These are phyloP conservation scores for Beris morrisii DNA, from an alignment of 2,888 invertebrate genomes.

Conservation along the genomic window DNA sequence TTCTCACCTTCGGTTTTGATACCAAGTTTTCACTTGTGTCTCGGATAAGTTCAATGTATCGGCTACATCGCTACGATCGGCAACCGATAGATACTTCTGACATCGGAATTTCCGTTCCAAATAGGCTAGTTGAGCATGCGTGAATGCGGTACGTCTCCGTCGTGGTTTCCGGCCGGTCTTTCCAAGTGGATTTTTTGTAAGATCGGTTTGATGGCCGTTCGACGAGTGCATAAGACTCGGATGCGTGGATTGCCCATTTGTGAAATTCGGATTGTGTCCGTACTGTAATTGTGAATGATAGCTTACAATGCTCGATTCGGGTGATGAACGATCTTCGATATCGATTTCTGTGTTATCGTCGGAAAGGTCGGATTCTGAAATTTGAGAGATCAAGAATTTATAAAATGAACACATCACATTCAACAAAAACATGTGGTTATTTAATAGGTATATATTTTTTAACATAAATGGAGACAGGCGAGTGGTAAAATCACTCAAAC, in stretches of 20 bases:
- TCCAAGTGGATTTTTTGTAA: conserved; percentile 49
- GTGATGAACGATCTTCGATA: conserved; percentile 55
- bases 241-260: conserved; percentile 42
- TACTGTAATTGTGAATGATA: conserved; percentile 37
- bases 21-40: conserved; percentile 97
- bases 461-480: too few relatives aligned
- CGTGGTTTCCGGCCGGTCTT: conserved; percentile 75
- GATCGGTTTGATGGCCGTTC: conserved; percentile 31
- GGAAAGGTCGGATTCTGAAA: conserved; percentile 50
- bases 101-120: conserved; percentile 89
- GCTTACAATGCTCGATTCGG: conserved; percentile 50
- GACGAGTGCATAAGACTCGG: conserved; percentile 23
- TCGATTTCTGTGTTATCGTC: conserved; percentile 57
- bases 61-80: conserved; percentile 90
- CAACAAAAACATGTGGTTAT: neutral
- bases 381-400: neutral
- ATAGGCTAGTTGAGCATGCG: conserved; percentile 90
- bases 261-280: conserved; percentile 37
- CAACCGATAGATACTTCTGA: conserved; percentile 92
- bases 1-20: conserved; percentile 54
- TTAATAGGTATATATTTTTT: neutral
- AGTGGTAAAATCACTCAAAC: too few relatives aligned
- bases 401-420: neutral
- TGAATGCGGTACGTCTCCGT: conserved; percentile 86
- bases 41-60: conserved; percentile 87